These are phyloP conservation scores for Enteromius radiatus DNA, from an alignment of 2,797 vertebrate species.

Conservation along the genomic window DNA sequence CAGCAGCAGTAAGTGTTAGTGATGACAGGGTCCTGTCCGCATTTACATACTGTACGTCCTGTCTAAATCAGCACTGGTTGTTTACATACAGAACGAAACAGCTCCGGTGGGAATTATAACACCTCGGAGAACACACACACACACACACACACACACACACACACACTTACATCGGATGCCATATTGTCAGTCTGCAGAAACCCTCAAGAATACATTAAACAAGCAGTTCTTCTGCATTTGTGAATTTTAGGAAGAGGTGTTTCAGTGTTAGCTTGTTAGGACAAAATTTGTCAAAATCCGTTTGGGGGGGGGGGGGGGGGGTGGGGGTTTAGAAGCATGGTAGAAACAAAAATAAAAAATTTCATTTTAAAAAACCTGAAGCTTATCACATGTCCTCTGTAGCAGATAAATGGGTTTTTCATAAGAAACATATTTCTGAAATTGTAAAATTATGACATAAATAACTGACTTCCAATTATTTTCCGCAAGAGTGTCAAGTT, in stretches of 20 bases:
- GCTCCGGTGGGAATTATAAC: conserved; percentile 7
- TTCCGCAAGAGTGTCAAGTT: no score
- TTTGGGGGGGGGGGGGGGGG: no score
- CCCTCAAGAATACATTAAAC: neutral
- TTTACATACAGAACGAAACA: conserved; percentile 33
- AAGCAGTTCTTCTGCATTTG: neutral
- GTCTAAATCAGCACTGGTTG: conserved; percentile 23
- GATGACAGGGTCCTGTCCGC: conserved; percentile 20
- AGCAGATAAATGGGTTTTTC: no score
- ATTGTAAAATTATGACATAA: no score
- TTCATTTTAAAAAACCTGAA: neutral
- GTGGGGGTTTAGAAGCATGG: neutral
- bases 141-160: neutral
- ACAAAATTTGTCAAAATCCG: neutral
- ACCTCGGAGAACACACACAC: neutral
- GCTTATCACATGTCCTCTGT: no score
- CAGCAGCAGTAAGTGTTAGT: conserved; percentile 35
- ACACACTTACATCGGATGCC: neutral
- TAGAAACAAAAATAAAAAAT: neutral
- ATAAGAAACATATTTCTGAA: no score
- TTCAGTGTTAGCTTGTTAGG: neutral
- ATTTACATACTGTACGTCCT: conserved; percentile 26
- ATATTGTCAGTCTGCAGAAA: neutral
- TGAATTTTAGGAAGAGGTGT: neutral
- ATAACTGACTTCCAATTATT: no score